These are phyloP conservation scores for Musca domestica DNA, from an alignment of 1,140 invertebrate genomes.

Conservation along the genomic window DNA sequence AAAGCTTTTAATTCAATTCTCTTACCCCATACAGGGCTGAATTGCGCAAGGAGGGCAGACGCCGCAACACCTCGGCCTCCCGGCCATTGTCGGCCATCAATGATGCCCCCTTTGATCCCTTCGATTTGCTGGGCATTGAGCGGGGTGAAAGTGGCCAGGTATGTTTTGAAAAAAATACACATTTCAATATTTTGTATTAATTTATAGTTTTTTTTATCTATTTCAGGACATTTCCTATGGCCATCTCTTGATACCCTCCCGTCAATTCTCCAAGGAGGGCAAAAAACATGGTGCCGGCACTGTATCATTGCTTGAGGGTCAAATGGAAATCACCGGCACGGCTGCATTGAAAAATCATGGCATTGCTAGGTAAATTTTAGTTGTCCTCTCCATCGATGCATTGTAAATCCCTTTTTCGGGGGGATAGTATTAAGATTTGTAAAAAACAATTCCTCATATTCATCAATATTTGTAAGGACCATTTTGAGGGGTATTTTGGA, in stretches of 20 bases:
- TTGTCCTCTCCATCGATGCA: too few relatives aligned
- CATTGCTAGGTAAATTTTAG: conserved; percentile 42
- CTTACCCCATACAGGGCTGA: conserved; percentile 60
- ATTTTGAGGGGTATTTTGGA: too few relatives aligned
- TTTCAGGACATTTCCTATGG: conserved; percentile 81
- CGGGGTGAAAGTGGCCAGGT: conserved; percentile 77
- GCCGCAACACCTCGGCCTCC: conserved; percentile 76
- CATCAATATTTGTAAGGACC: too few relatives aligned
- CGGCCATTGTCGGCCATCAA: conserved; percentile 80
- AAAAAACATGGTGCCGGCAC: conserved; percentile 43
- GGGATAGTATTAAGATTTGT: too few relatives aligned
- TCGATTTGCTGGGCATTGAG: conserved; percentile 79
- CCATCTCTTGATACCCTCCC: conserved; percentile 75
- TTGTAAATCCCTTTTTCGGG: too few relatives aligned
- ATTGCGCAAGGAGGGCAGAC: conserved; percentile 70
- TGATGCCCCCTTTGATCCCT: conserved; percentile 78
- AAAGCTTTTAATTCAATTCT: not conserved
- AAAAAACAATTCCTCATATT: too few relatives aligned
- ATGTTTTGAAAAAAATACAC: conserved; percentile 5
- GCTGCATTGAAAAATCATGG: conserved; percentile 51
- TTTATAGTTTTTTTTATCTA: conserved; percentile 42
- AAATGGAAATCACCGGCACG: conserved; percentile 51
- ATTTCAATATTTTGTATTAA: not conserved
- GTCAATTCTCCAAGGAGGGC: conserved; percentile 57
- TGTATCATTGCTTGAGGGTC: conserved; percentile 43